Evolutionary conservation across 2,888 invertebrate species (phyloP), one percentile per base, ranked within the genome.

Genomic region (Dryadula phaetusa): DNA sequence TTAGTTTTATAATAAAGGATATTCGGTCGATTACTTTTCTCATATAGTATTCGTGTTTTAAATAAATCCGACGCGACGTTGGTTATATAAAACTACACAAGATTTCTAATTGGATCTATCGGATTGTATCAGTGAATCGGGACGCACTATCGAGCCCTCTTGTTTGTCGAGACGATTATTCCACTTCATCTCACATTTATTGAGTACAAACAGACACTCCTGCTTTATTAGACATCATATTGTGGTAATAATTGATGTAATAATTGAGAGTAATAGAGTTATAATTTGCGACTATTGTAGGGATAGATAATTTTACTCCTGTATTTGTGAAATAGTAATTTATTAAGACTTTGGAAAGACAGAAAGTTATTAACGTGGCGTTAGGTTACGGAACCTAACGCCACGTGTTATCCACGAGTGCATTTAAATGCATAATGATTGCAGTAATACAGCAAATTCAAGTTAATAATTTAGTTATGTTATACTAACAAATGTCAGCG

Each of bases 101-200:
- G 71, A 71, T 74, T 74, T 71, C 69, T 70, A 71, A 75, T 76
- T 72, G 64, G 34, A 74, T 66, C 72, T 74, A 74, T 78, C 75
- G 74, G 74, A 72, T 76, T 75, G 75, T 76, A 72, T 75, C 73
- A 74, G 74, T 74, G 84, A 82, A 86, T 89, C 85, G 85, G 78
- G 79, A 80, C 81, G 75, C 72, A 74, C 72, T 78, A 79, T 78
- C 76, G 76, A 77, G 79, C 89, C 87, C 90, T 87, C 89, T 87
- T 90, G 90, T 91, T 90, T 91, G 90, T 90, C 90, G 83, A 82
- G 84, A 86, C 88, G 90, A 91, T 91, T 90, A 90, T 91, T 90
- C 87, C 88, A 82, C 87, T 86, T 88, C 90, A 85, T 89, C 85
- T 87, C 82, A 85, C 86, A 79, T 82, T 87, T 90, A 90, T 90